A percentile compares a stretch with the other conserved stretches of the same genome.
These are phyloP conservation scores for Tursiops truncatus DNA, from an alignment of 2,113 vertebrate genomes.

Conservation along the genomic window DNA sequence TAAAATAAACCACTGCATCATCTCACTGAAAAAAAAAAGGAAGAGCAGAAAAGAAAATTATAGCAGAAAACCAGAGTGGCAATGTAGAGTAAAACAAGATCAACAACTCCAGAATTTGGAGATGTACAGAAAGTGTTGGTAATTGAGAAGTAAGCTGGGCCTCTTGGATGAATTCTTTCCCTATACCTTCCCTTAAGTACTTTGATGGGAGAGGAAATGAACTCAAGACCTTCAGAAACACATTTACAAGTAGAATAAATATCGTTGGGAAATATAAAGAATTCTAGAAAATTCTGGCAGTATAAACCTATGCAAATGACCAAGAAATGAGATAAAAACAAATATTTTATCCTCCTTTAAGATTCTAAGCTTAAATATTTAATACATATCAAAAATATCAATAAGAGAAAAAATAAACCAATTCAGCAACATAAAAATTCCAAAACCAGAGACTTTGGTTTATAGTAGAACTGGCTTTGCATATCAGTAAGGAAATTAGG, in stretches of 20 bases:
- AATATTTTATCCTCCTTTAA: neutral
- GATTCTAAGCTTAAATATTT: neutral
- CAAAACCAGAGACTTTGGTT: neutral
- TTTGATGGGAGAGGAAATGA: neutral
- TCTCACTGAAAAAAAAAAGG: neutral
- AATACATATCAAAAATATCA: neutral
- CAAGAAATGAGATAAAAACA: neutral
- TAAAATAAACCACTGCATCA: neutral
- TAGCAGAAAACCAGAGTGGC: neutral
- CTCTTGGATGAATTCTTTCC: neutral
- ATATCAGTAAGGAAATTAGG: neutral
- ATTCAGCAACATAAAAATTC: neutral
- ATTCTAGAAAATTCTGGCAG: neutral
- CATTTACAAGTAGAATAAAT: neutral
- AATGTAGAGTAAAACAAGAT: neutral
- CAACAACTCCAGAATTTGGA: neutral
- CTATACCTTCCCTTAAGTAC: neutral
- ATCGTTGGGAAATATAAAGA: neutral
- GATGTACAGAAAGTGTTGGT: neutral
- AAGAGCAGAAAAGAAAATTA: neutral
- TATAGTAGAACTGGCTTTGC: neutral
- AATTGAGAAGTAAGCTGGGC: neutral
- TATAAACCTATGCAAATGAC: neutral
- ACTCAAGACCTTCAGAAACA: neutral
- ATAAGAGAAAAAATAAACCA: neutral